Base-by-base conservation (phyloP, 2,888 invertebrate species). In the Agriopis aurantiaria region DNA sequence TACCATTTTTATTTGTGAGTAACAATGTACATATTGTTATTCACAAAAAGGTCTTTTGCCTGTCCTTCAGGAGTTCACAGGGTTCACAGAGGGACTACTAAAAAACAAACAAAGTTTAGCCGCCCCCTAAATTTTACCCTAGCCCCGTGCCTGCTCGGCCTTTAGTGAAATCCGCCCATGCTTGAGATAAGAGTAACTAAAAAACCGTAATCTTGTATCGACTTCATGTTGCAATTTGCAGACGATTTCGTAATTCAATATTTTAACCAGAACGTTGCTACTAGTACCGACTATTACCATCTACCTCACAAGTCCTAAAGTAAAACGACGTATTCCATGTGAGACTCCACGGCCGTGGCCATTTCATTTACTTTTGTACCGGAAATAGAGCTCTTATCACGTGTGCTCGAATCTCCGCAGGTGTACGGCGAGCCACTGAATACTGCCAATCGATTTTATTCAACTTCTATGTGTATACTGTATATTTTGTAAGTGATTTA, bases 361-460 rank as follows among this genome's bases (percentile, higher is more conserved):
- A 72, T 72, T 77, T 75, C 78, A 83, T 82, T 82, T 83, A 79
- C 82, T 82, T 82, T 79, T 79, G 78, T 81, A 79, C 78, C 79
- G 79, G 79, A 82, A 83, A 85, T 85, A 84, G 77, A 80, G 68
- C 68, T 68, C 65, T 71, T 78, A 78, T 74, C 73, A 66, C 58
- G 64, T 69, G 68, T 60, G 58, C 69, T 66, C 65, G 60, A 58
- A 62, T 72, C 59, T 68, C 57, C 64, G 41, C 72, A 74, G 69
- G 73, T 75, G 57, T 61, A 45, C 51, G 52, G 52, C 55, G 53
- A 57, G n/a, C 64, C 57, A 46, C 62, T 58, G 63, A 68, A 68
- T 64, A 59, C 63, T 40, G 23, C 48, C 58, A 49, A 68, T 68
- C 63, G 68, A 68, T 63, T 57, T n/a, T 53, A 60, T 55, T 33